Conservation (phyloP, 2,113 vertebrate genomes). For the Calonectris borealis region DNA sequence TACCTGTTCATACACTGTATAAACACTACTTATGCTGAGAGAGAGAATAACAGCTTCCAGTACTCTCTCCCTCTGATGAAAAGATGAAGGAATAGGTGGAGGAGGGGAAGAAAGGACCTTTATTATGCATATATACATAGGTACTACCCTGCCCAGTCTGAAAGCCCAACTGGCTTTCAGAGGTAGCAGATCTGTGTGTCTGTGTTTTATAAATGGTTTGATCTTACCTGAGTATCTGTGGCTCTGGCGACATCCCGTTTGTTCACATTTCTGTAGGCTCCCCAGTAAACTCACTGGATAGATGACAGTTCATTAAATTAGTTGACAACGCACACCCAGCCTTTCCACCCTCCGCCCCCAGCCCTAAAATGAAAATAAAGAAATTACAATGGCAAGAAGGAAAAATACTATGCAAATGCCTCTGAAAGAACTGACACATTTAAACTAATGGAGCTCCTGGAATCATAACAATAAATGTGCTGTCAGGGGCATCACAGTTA, state of each 20-base stretch:
- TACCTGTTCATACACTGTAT: background rate
- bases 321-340: slow-evolving; percentile 17
- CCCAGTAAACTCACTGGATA: background rate
- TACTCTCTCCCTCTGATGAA: background rate
- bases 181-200: background rate
- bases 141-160: background rate
- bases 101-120: background rate
- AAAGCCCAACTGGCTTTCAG: background rate
- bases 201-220: background rate
- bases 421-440: slow-evolving; percentile 14
- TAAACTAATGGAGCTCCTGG: background rate
- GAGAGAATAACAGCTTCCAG: background rate
- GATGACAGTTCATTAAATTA: slow-evolving; percentile 60
- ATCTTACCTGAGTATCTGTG: slow-evolving; percentile 38
- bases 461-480: background rate
- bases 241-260: slow-evolving; percentile 32
- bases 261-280: slow-evolving; percentile 14
- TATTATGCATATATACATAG: background rate
- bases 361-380: slow-evolving; percentile 37
- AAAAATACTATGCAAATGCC: slow-evolving; percentile 27
- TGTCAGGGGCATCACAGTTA: background rate
- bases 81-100: background rate
- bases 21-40: background rate
- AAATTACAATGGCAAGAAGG: slow-evolving; percentile 2
- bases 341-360: slow-evolving; percentile 7